Conservation (phyloP, 2,888 invertebrate genomes). For the Embidobia sp. region DNA sequence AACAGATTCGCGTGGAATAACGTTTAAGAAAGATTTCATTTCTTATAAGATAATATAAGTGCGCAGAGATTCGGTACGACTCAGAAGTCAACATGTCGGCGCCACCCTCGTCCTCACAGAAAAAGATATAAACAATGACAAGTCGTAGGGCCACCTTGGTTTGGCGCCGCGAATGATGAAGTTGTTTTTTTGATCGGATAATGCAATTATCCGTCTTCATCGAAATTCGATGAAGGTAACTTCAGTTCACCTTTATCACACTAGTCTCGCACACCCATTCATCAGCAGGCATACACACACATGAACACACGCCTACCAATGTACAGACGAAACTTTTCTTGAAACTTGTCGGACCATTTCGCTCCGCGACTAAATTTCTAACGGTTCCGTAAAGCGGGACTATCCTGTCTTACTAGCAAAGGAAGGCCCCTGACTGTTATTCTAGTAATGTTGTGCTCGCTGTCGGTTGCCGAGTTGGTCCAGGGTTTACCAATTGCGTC, state of each 20-base stretch:
- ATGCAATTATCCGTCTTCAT: too few relatives aligned
- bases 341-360: constrained; percentile 67
- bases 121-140: constrained; percentile 54
- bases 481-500: constrained; percentile 3
- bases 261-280: too few relatives aligned
- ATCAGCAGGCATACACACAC: constrained; percentile 19
- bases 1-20: too few relatives aligned
- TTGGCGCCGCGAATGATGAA: too few relatives aligned
- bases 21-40: too few relatives aligned
- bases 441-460: constrained; percentile 28
- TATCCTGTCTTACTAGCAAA: constrained; percentile 16
- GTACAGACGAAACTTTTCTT: constrained; percentile 68
- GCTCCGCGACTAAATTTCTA: constrained; percentile 15
- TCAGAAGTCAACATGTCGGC: constrained; percentile 71
- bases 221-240: too few relatives aligned
- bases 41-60: too few relatives aligned
- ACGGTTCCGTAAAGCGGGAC: constrained; percentile 29
- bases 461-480: constrained; percentile 12
- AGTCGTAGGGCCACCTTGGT: neutral
- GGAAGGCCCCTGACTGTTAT: constrained; percentile 21
- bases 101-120: constrained; percentile 73
- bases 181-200: too few relatives aligned
- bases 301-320: neutral
- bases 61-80: too few relatives aligned
- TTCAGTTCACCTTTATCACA: too few relatives aligned